Evolutionary conservation across 2,797 vertebrate genomes (phyloP).

Genomic region (Ctenosaura bakeri): DNA sequence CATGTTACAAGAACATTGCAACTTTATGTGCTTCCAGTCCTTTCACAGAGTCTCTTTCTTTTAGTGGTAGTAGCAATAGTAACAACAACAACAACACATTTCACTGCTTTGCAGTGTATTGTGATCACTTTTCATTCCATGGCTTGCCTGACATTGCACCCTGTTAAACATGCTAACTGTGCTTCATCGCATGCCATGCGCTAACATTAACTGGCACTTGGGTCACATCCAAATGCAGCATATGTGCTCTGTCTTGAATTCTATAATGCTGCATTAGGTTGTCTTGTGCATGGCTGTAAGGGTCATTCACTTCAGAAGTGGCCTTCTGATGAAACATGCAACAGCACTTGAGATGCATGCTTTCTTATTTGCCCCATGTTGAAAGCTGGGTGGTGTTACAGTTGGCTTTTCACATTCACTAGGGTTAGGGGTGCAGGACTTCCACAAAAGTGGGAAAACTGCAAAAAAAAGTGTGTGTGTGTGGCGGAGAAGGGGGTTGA

Average conservation of each 20-base stretch:
- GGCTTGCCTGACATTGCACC: not conserved
- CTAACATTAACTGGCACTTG: not conserved
- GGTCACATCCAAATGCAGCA: not conserved
- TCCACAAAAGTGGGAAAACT: too few relatives aligned
- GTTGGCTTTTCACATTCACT: too few relatives aligned
- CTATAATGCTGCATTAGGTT: not conserved
- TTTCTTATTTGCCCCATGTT: not conserved
- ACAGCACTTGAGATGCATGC: not conserved
- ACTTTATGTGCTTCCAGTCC: not conserved
- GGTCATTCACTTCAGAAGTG: constrained; percentile 1
- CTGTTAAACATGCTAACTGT: not conserved
- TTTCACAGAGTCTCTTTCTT: not conserved
- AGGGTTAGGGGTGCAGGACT: too few relatives aligned
- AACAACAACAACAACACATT: not conserved
- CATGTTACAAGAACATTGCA: not conserved
- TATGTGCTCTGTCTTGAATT: not conserved
- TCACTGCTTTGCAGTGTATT: not conserved
- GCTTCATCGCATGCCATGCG: not conserved
- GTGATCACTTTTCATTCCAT: not conserved
- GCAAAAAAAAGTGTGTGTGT: too few relatives aligned
- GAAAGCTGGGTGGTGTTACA: not conserved
- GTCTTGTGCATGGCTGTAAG: not conserved
- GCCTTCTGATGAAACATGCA: not conserved
- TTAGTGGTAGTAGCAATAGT: too few relatives aligned
- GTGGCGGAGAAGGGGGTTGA: too few relatives aligned